Evolutionary conservation across 2,113 vertebrate species (phyloP).

Genomic region (Leptosomus discolor): DNA sequence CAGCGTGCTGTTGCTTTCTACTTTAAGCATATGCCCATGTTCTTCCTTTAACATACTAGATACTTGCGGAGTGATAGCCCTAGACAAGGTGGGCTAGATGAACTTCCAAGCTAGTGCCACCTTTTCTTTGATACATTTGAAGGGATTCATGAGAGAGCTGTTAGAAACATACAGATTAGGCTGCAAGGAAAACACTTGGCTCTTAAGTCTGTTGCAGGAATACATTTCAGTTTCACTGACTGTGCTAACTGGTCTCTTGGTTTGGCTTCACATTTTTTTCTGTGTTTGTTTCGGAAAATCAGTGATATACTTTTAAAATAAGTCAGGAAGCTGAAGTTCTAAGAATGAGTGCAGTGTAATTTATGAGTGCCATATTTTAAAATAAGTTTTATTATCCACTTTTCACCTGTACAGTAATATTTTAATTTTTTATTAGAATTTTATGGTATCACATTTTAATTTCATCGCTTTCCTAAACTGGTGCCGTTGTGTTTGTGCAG

Average conservation of each 20-base stretch:
- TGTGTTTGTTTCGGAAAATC: not conserved
- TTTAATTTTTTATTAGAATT: not conserved
- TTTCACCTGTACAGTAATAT: not conserved
- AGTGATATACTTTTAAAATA: not conserved
- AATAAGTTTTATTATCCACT: not conserved
- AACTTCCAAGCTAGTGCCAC: not conserved
- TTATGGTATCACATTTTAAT: not conserved
- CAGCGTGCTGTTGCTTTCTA: not conserved
- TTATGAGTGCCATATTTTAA: not conserved
- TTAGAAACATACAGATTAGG: rapidly evolving
- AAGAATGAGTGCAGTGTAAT: not conserved
- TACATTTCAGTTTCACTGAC: not conserved
- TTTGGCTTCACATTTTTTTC: not conserved
- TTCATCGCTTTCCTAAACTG: not conserved
- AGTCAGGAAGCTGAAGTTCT: not conserved
- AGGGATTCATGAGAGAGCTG: not conserved
- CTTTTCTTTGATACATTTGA: not conserved
- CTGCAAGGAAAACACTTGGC: not conserved
- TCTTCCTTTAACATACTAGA: not conserved
- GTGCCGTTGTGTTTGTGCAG: not conserved
- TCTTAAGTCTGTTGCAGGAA: not conserved
- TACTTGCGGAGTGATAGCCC: not conserved
- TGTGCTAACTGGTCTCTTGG: not conserved
- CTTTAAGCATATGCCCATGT: not conserved
- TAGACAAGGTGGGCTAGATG: not conserved